Evolutionary conservation across 2,888 invertebrate species (phyloP).

Genomic region (Andrena chrysosceles): DNA sequence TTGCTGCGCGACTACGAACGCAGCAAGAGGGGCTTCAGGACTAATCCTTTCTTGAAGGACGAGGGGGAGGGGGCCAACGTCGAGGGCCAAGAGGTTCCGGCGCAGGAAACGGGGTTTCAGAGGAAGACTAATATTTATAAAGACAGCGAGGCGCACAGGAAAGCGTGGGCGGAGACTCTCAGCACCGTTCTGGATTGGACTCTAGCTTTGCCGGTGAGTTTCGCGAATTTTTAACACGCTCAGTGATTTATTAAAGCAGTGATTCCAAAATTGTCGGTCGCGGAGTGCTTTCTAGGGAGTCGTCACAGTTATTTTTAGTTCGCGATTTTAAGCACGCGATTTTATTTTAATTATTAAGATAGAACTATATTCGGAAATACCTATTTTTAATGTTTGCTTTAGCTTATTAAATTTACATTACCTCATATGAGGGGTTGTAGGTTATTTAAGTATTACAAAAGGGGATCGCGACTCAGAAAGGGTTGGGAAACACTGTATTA

Average conservation of each 20-base stretch:
- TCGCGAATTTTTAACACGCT: background rate
- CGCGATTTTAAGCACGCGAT: too few species aligned
- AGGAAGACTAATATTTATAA: conserved; percentile 87
- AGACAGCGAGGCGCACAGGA: conserved; percentile 94
- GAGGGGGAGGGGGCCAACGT: conserved; percentile 55
- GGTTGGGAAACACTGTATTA: background rate
- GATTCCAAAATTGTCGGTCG: too few species aligned
- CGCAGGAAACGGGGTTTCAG: conserved; percentile 88
- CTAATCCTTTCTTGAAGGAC: conserved; percentile 80
- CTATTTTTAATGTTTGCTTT: too few species aligned
- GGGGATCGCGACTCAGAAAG: too few species aligned
- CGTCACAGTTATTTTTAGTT: too few species aligned
- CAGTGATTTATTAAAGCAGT: too few species aligned
- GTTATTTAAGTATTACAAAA: too few species aligned
- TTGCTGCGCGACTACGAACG: conserved; percentile 81
- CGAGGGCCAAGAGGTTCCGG: conserved; percentile 31
- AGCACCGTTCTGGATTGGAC: conserved; percentile 93
- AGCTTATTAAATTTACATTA: too few species aligned
- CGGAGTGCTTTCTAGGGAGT: too few species aligned
- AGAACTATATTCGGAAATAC: too few species aligned
- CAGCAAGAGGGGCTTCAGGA: conserved; percentile 80
- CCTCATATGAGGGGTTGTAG: too few species aligned
- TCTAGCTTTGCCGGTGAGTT: conserved; percentile 87
- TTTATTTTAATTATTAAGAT: too few species aligned
- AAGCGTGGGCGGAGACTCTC: conserved; percentile 94